These are phyloP conservation scores for Unio pictorum DNA, from an alignment of 2,888 invertebrate genomes.

Conservation along the genomic window DNA sequence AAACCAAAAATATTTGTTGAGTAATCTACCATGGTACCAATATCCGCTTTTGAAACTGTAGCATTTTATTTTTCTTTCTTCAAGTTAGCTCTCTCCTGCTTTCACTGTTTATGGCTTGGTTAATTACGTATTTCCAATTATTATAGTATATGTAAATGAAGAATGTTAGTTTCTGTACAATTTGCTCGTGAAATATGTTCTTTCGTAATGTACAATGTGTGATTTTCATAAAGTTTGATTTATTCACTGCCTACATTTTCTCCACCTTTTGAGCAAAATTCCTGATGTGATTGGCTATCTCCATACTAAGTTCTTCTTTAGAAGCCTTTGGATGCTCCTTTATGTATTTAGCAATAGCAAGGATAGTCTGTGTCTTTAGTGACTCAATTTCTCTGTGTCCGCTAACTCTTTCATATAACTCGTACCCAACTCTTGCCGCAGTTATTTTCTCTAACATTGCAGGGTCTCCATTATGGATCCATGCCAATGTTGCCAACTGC, in stretches of 20 bases:
- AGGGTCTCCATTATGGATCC: conserved; percentile 43
- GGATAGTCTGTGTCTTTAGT: conserved; percentile 53
- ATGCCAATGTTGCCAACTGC: conserved; percentile 45
- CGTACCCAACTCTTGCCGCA: conserved; percentile 42
- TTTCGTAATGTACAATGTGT: no score
- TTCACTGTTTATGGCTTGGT: no score
- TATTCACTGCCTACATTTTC: conserved; percentile 18
- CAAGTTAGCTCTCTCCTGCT: no score
- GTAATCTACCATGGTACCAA: no score
- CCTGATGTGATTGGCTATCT: conserved; percentile 53
- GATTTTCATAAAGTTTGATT: no score
- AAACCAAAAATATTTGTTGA: no score
- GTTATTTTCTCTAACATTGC: conserved; percentile 42
- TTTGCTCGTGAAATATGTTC: no score
- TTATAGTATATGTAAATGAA: no score
- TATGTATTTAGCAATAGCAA: conserved; percentile 56
- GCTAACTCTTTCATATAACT: conserved; percentile 43
- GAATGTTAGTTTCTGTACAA: no score
- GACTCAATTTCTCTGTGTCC: conserved; percentile 57
- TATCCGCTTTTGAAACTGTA: no score
- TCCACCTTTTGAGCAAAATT: conserved; percentile 54
- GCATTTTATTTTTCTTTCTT: no score
- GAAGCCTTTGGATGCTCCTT: conserved; percentile 61
- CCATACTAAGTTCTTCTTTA: conserved; percentile 53
- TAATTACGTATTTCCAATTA: no score